Base-by-base conservation (phyloP, 64 coral and sea anemone genomes). In the Astreopora myriophthalma region DNA sequence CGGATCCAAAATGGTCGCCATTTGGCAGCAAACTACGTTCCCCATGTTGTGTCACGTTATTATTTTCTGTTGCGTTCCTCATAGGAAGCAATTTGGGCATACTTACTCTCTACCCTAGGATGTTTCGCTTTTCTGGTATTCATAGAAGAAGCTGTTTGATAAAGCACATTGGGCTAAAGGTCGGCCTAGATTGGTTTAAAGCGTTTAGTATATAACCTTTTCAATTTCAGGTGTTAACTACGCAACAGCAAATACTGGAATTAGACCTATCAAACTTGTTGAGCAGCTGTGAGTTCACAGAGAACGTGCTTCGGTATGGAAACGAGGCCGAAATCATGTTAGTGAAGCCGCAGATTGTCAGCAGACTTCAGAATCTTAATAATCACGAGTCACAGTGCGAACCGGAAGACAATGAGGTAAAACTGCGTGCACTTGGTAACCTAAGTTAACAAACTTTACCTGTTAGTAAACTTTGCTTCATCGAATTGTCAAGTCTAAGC, bases 281-380 rank as follows among this genome's bases (percentile, higher is more conserved):
- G 12, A 96, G 95, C 61, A 96, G 91, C 87, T 88, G 91, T 48
- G 95, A 96, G 19, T 96, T 96, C 64, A 96, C 95, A 0, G 95
- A 96, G 79, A 96, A 96, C 34, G 95, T 96, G 5, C 91, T 96
- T 8, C 73, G 90, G 81, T 97, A 97, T 86, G 95, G 95, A 91
- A 97, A 97, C 74, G 95, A 97, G 81, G 95, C 95, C 11, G 95
- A 97, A 51, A 92, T 97, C 2, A 97, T 97, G 95, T 68, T 97
- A 27, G 95, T 97, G 91, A 97, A 97, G 75, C 95, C 95, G 69
- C 95, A 94, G 84, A 97, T 94, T 63, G 92, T 97, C 95, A 97
- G 87, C 92, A 93, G 95, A 81, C 95, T 97, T 46, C 85, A 92
- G 23, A 66, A 89, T 22, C 92, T 97, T 17, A 91, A 93, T 68